phyloP scores from a whole-genome alignment of 2,113 vertebrate species.

The Chaenocephalus aceratus region DNA sequence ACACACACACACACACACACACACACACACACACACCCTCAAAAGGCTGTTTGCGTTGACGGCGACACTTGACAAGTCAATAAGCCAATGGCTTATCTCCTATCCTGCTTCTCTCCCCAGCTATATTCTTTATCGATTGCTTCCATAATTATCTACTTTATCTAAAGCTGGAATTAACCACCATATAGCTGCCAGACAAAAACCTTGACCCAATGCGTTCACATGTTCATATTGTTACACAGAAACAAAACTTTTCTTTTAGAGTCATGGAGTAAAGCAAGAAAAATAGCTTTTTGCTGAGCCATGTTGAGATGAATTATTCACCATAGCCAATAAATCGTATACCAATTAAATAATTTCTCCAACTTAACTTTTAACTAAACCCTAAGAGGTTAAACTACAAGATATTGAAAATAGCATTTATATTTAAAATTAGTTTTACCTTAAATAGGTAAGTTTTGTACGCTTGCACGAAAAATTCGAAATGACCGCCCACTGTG shows the following conservation, averaged over 20 bases:
- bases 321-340: neutral
- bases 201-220: slow-evolving; percentile 19
- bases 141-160: slow-evolving; percentile 80
- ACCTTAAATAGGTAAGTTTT: neutral
- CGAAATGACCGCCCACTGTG: slow-evolving; percentile 7
- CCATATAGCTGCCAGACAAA: slow-evolving; percentile 39
- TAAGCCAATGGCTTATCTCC: slow-evolving; percentile 78
- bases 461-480: neutral
- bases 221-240: slow-evolving; percentile 12
- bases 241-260: slow-evolving; percentile 1
- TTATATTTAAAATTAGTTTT: neutral
- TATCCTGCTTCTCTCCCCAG: slow-evolving; percentile 46
- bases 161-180: slow-evolving; percentile 71
- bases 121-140: slow-evolving; percentile 75
- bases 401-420: neutral
- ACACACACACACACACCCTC: neutral
- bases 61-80: slow-evolving; percentile 83
- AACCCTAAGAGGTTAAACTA: neutral
- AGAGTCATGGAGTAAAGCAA: neutral
- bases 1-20: slow-evolving; percentile 16
- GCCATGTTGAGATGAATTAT: neutral
- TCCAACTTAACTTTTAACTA: neutral
- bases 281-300: neutral
- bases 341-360: neutral
- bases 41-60: slow-evolving; percentile 63